Base-by-base conservation (phyloP, 2,113 vertebrate genomes). In the Scytalopus superciliaris region DNA sequence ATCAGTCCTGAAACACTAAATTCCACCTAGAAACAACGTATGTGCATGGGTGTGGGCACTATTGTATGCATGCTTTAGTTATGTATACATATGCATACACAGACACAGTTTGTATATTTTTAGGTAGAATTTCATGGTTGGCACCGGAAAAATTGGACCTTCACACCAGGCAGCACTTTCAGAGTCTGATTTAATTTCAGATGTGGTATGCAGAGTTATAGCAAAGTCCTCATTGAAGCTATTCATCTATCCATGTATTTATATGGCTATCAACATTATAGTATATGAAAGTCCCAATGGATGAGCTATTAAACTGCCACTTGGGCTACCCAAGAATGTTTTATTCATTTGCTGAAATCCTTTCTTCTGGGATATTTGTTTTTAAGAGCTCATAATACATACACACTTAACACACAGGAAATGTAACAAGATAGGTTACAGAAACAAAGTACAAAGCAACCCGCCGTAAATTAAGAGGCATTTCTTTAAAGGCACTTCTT, bases 301-400 rank as follows among this genome's bases (percentile, higher is more conserved):
- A 90, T 44, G 59, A 91, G 53, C 78, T 64, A 94, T 87, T 81
- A 75, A 96, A 69, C 28, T 84, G 62, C 37, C 80, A 91, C 83
- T 87, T 79, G 30, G 33, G 72, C 60, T 75, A 91, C 79, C 33
- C 37, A 63, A 90, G 68, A 93, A 83, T 83, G 59, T 81, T 91
- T 87, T 90, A 85, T 89, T 97, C 83, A 93, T 91, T 91, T 90
- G 88, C 60, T 59, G 35, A 89, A 70, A 92, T 93, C 79, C 66
- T 97, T 96, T 96, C 70, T 88, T 94, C 42, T 90, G 45, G 75
- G 40, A 67, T 86, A 78, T 88, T 96, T 94, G 80, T 94, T 96
- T 93, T 87, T 93, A 94, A 92, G 78, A 45, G 42, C 39, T 81
- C 44, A 33, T 85, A 82, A 84, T 39, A 62, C 72, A 95, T 75